Conservation (phyloP, 2,113 vertebrate genomes). For the Propithecus coquereli region DNA sequence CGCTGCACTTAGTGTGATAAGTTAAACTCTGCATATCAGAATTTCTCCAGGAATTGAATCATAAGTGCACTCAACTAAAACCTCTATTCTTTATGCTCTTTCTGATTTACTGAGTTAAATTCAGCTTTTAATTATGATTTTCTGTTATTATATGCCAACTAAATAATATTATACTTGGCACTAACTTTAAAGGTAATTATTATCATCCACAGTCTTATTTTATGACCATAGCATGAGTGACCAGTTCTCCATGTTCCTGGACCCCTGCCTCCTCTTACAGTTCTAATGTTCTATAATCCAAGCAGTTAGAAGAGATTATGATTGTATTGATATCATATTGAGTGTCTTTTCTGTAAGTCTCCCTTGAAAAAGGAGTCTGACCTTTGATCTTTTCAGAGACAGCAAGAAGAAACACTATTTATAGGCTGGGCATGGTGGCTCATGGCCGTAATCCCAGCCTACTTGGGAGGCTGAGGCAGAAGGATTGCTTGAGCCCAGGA, state of each 20-base stretch:
- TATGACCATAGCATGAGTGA: background rate
- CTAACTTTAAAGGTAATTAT: background rate
- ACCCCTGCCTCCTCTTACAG: background rate
- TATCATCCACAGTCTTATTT: background rate
- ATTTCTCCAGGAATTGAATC: background rate
- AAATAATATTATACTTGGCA: background rate
- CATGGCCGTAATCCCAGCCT: too few relatives aligned
- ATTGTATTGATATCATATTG: background rate
- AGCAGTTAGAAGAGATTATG: background rate
- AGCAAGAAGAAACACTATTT: background rate
- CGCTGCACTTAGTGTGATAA: rapidly evolving
- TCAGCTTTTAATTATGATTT: background rate
- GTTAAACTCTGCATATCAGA: background rate
- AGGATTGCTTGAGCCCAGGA: background rate
- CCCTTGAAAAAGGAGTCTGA: background rate
- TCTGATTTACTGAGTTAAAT: background rate
- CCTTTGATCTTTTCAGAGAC: background rate
- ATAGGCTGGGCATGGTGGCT: too few relatives aligned
- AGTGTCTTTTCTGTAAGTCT: background rate
- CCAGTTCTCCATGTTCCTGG: background rate
- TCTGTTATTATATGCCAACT: background rate
- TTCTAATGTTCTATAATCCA: background rate
- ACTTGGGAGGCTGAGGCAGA: too few relatives aligned
- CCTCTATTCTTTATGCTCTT: background rate
- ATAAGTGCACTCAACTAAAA: background rate